Conservation (phyloP, 2,113 vertebrate genomes). For the Australoheros scitulus region DNA sequence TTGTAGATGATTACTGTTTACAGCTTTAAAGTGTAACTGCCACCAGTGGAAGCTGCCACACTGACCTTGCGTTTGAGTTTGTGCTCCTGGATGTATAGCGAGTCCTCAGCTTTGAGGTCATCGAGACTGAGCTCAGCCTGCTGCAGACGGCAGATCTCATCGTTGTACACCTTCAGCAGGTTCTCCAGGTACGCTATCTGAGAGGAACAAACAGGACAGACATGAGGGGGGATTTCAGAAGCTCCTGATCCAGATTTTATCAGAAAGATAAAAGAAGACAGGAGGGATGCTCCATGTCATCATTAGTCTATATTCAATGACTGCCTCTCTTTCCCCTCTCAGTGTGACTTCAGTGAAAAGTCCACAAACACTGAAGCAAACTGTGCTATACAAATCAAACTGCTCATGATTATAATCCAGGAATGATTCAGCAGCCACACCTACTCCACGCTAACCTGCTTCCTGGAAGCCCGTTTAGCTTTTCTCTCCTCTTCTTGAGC, state of each 20-base stretch:
- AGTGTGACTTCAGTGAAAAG: background rate
- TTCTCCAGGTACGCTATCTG: slow-evolving; percentile 90
- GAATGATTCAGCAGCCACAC: background rate
- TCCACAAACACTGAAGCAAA: background rate
- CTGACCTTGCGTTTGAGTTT: slow-evolving; percentile 87
- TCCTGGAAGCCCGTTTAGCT: slow-evolving; percentile 69
- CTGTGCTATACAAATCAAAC: background rate
- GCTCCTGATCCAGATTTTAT: accelerated
- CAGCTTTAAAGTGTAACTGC: background rate
- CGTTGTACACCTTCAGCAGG: slow-evolving; percentile 84
- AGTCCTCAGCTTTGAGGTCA: slow-evolving; percentile 85
- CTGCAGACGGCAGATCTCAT: slow-evolving; percentile 87
- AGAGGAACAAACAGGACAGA: background rate
- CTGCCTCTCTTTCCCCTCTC: background rate
- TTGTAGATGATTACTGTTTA: accelerated
- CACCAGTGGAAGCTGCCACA: background rate
- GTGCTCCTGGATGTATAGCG: slow-evolving; percentile 88
- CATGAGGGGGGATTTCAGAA: background rate
- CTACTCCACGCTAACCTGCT: slow-evolving; percentile 57
- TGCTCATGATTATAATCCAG: background rate
- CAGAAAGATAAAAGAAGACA: background rate
- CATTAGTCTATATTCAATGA: background rate
- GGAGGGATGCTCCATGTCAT: accelerated
- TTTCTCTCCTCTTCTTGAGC: slow-evolving; percentile 49
- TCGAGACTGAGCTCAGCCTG: slow-evolving; percentile 84